Percentiles rank a stretch among this genome's conserved stretches.
phyloP scores from a whole-genome alignment of 1,140 invertebrate genomes.

The Anastrepha obliqua region DNA sequence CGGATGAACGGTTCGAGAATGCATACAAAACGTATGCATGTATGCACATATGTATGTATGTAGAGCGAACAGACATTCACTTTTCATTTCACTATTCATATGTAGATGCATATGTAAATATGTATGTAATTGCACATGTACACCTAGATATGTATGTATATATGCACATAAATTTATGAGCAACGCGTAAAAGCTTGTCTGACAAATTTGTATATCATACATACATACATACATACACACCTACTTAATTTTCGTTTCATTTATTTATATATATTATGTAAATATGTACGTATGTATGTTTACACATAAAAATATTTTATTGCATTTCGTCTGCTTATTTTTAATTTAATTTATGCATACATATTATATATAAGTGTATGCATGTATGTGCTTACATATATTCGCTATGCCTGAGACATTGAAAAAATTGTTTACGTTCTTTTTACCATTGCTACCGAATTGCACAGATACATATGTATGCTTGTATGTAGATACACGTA shows the following conservation, averaged over 20 bases:
- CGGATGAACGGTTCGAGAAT: no score
- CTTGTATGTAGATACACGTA: neutral
- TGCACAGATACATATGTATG: neutral
- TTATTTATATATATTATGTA: neutral
- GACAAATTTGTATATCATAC: neutral
- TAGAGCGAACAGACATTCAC: neutral
- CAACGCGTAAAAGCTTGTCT: neutral
- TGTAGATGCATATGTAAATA: neutral
- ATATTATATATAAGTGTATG: neutral
- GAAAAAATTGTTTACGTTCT: conserved; percentile 28
- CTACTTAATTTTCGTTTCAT: no score
- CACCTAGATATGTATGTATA: no score
- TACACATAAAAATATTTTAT: no score
- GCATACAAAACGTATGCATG: no score
- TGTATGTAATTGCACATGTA: neutral
- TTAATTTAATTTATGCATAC: neutral
- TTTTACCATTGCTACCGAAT: conserved; percentile 1
- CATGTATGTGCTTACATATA: neutral
- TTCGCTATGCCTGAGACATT: neutral
- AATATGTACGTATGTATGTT: no score
- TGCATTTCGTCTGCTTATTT: neutral
- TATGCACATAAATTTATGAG: neutral
- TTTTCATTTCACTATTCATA: neutral
- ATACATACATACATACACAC: neutral
- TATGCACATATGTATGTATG: no score